Conservation (phyloP, 2,113 vertebrate genomes). For the Chionis minor region DNA sequence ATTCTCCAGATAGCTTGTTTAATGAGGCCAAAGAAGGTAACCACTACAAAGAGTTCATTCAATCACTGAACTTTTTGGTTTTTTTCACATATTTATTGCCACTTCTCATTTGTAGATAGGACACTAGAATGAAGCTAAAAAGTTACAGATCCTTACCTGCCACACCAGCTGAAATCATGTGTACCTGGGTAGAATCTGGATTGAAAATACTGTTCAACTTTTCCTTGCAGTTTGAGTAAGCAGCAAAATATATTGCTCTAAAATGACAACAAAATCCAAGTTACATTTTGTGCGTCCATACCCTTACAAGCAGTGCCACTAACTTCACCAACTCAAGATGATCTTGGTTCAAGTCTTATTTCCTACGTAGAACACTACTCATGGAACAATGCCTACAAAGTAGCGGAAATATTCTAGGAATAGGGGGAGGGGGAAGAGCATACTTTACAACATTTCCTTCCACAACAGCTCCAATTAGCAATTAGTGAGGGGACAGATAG, state of each 20-base stretch:
- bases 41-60: background rate
- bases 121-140: conserved; percentile 24
- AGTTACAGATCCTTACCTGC: conserved; percentile 87
- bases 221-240: conserved; percentile 96
- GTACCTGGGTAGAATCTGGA: conserved; percentile 92
- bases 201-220: conserved; percentile 87
- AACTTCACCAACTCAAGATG: background rate
- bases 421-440: background rate
- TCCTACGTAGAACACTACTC: background rate
- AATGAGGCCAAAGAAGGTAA: background rate
- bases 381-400: background rate
- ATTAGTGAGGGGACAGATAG: background rate
- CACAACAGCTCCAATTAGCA: background rate
- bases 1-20: background rate
- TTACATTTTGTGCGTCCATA: background rate
- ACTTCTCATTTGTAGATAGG: background rate
- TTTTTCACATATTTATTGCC: background rate
- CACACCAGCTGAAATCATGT: conserved; percentile 93
- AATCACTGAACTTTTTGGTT: background rate
- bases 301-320: rapidly evolving
- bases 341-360: background rate
- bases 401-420: background rate
- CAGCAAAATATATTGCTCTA: conserved; percentile 98
- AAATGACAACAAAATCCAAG: conserved; percentile 56
- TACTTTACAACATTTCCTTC: background rate